Evolutionary conservation across 2,797 vertebrate genomes (phyloP), one percentile per base, ranked within the genome.

Genomic region (Sphaeramia orbicularis): DNA sequence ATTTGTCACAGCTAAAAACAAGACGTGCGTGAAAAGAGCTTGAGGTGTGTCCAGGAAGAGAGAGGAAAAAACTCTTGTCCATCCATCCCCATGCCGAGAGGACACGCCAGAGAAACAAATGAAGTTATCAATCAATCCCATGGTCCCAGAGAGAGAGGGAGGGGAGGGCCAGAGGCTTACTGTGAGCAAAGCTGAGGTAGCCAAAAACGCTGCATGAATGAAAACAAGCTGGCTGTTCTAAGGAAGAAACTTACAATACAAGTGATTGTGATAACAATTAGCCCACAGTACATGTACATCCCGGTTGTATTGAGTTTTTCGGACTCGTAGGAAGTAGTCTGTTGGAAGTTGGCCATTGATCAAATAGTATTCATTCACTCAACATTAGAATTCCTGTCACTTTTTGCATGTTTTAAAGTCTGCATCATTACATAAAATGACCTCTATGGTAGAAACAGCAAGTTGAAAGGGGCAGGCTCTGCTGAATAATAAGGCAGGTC

Each of bases 81-180:
- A 40, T 63, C 40, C 61, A 55, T 78, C 36, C 13, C 27, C 16
- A 69, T 45, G 67, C 30, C 78, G 40, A 68, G 47, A 74, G 75
- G 71, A 79, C 48, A 85, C 71, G 77, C 74, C 82, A 76, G 71
- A 87, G 85, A 72, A 86, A 85, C 81, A 91, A 92, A 89, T 86
- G 62, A 90, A 87, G 86, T 90, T 90, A 94, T 94, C 91, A 92
- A 92, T 94, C 93, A 94, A 85, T 54, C 73, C 18, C 37, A 45
- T 21, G 0, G 44, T 80, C 81, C 74, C 77, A 78, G 11, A 7
- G 85, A 80, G 88, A 84, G 64, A 79, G 62, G 81, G 76, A 83
- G 74, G 67, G 65, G 53, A 65, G 43, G 69, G 71, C 83, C 83
- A 83, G 75, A 77, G 75, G 68, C 71, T 75, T 14, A 54, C 43